Evolutionary conservation across 2,797 vertebrate genomes (phyloP).

Genomic region (Esox masquinongy): DNA sequence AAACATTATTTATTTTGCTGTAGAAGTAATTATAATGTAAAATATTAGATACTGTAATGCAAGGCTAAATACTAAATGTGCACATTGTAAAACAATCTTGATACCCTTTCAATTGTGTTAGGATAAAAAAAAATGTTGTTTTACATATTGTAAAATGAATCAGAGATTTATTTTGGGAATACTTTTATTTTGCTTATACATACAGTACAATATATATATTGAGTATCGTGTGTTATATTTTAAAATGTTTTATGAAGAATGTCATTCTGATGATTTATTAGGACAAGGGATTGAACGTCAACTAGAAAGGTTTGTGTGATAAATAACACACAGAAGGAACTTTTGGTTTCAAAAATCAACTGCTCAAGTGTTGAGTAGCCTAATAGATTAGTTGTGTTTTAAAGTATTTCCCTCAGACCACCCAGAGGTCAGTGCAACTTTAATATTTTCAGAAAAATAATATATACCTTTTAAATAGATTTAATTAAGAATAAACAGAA

Average conservation of each 20-base stretch:
- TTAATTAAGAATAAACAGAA: background rate
- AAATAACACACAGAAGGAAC: constrained; percentile 57
- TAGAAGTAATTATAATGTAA: constrained; percentile 60
- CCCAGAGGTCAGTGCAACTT: constrained; percentile 34
- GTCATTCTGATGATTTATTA: constrained; percentile 50
- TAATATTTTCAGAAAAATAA: background rate
- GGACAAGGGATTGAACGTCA: constrained; percentile 31
- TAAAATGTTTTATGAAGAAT: constrained; percentile 67
- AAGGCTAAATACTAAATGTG: constrained; percentile 60
- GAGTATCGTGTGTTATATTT: constrained; percentile 67
- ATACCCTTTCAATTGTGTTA: constrained; percentile 65
- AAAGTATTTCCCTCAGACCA: constrained; percentile 49
- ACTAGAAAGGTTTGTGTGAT: constrained; percentile 32
- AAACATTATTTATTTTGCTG: constrained; percentile 32
- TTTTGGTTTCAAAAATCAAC: constrained; percentile 61
- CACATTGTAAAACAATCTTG: constrained; percentile 70
- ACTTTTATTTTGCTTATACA: constrained; percentile 76
- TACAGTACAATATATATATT: constrained; percentile 55
- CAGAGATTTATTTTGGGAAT: constrained; percentile 79
- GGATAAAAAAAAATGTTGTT: constrained; percentile 61
- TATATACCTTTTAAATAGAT: background rate
- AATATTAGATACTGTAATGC: constrained; percentile 34
- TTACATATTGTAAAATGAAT: constrained; percentile 75
- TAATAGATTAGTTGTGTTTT: constrained; percentile 37
- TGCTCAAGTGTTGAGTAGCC: constrained; percentile 56